Conservation (phyloP, 2,797 vertebrate species). For the Protonibea diacanthus region DNA sequence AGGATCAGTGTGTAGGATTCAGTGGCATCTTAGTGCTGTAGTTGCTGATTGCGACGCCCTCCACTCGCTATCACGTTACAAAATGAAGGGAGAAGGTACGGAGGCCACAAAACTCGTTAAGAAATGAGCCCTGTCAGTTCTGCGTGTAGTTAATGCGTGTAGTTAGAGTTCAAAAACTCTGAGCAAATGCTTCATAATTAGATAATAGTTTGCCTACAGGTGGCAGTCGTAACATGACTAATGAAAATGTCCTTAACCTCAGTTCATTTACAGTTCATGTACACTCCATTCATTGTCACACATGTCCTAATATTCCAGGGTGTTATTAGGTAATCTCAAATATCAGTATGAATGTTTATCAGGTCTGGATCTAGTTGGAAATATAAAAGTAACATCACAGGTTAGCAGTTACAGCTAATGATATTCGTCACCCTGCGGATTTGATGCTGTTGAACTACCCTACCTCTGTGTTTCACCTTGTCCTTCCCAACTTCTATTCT, state of each 20-base stretch:
- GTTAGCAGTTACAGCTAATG: constrained; percentile 18
- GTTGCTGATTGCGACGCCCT: too few species aligned
- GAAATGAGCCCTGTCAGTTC: too few species aligned
- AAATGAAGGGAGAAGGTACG: too few species aligned
- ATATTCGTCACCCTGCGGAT: constrained; percentile 1
- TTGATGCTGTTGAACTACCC: constrained; percentile 30
- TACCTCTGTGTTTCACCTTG: constrained; percentile 13
- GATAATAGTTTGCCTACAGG: not conserved
- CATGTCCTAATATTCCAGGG: not conserved
- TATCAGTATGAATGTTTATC: too few species aligned
- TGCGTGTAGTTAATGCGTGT: not conserved
- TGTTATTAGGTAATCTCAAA: not conserved
- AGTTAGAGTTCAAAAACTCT: too few species aligned
- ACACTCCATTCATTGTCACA: not conserved
- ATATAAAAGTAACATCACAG: constrained; percentile 8
- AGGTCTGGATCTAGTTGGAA: not conserved
- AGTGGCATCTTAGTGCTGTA: too few species aligned
- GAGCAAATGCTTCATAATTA: not conserved
- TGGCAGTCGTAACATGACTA: not conserved
- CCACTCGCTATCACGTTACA: too few species aligned
- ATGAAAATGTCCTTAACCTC: not conserved
- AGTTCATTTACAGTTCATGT: not conserved
- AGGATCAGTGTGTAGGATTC: too few species aligned
- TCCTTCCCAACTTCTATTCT: constrained; percentile 10
- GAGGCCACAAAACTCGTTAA: too few species aligned